Evolutionary conservation across 2,888 invertebrate genomes (phyloP).

Genomic region (Bombyx huttoni): DNA sequence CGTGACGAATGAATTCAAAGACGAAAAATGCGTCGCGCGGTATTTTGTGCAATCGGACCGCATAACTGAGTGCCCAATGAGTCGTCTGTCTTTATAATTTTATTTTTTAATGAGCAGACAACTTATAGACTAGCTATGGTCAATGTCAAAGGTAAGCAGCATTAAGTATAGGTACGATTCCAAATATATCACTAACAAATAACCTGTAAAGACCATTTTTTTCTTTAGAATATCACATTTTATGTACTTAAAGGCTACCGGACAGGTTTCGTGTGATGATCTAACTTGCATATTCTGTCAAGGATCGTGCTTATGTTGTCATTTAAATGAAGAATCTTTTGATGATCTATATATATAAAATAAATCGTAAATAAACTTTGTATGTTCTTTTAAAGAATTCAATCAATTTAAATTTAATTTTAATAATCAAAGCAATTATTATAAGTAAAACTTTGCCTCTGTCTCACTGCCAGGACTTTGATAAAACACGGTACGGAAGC

Average conservation of each 20-base stretch:
- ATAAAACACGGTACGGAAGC: too few relatives aligned
- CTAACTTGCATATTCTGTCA: constrained; percentile 47
- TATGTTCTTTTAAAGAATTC: too few relatives aligned
- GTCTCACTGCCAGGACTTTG: too few relatives aligned
- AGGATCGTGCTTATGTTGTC: constrained; percentile 18
- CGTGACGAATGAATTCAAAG: constrained; percentile 8
- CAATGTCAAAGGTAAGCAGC: too few relatives aligned
- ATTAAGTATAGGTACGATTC: too few relatives aligned
- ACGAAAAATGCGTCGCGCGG: constrained; percentile 9
- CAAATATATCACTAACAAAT: too few relatives aligned
- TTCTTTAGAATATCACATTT: constrained; percentile 1
- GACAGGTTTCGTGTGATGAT: constrained; percentile 53
- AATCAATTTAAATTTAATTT: too few relatives aligned
- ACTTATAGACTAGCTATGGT: too few relatives aligned
- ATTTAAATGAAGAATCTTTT: background rate
- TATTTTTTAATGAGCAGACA: too few relatives aligned
- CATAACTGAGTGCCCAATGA: background rate
- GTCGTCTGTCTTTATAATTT: background rate
- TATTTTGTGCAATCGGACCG: constrained; percentile 6
- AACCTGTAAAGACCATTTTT: too few relatives aligned
- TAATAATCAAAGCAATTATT: too few relatives aligned
- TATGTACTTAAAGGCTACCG: constrained; percentile 30
- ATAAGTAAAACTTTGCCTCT: too few relatives aligned
- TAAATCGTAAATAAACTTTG: background rate
- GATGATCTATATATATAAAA: background rate